Evolutionary conservation across 2,888 invertebrate species (phyloP).

Genomic region (Eupithecia subumbrata): DNA sequence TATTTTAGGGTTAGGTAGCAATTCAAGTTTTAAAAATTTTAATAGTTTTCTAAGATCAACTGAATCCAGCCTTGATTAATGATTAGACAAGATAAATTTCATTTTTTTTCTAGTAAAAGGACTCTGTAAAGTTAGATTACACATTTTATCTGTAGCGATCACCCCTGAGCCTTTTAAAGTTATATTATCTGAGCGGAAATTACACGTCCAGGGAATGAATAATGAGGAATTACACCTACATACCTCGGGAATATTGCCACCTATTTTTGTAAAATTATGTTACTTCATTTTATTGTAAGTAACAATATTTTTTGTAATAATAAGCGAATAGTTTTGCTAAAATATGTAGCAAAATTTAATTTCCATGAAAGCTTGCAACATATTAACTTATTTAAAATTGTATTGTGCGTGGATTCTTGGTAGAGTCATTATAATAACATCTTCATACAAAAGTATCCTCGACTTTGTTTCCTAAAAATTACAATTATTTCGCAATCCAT

Average conservation of each 20-base stretch:
- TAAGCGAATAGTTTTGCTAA: not conserved
- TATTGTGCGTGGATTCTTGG: not conserved
- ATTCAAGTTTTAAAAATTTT: not conserved
- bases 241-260: not conserved
- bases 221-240: constrained; percentile 17
- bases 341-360: not conserved
- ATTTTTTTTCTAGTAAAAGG: not conserved
- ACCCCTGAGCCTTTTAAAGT: not conserved
- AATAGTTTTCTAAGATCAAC: not conserved
- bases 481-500: constrained; percentile 43
- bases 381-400: not conserved
- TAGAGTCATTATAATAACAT: not conserved
- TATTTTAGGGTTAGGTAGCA: not conserved
- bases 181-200: constrained; percentile 22
- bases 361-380: not conserved
- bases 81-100: not conserved
- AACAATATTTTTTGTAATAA: not conserved
- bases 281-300: not conserved
- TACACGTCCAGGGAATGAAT: constrained; percentile 12
- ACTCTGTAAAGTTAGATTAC: not conserved
- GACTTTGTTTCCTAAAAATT: constrained; percentile 27
- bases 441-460: constrained; percentile 27
- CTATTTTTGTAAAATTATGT: not conserved
- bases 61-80: not conserved
- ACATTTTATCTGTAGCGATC: not conserved